phyloP scores from a whole-genome alignment of 2,113 vertebrate species.

The Trichechus manatus region DNA sequence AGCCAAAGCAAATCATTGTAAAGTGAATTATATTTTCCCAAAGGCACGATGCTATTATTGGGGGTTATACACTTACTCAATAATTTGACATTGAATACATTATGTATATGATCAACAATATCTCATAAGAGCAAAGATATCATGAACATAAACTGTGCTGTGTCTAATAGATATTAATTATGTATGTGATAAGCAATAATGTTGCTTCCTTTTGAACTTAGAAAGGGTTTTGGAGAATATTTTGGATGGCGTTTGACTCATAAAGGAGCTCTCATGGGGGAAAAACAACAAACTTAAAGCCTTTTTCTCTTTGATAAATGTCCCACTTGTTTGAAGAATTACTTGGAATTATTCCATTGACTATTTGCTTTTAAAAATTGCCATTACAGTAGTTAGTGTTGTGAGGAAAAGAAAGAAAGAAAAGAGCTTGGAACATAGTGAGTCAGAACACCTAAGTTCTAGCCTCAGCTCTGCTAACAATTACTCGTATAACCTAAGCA shows the following conservation, averaged over 20 bases:
- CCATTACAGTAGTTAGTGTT: background rate
- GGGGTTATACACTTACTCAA: constrained; percentile 24
- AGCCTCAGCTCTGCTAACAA: background rate
- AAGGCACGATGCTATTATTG: constrained; percentile 39
- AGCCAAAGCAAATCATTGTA: constrained; percentile 4
- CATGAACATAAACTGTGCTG: constrained; percentile 1
- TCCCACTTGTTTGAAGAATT: constrained; percentile 35
- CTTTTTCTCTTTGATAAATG: constrained; percentile 11
- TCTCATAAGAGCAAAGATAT: constrained; percentile 8
- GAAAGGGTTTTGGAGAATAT: background rate
- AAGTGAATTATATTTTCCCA: constrained; percentile 52
- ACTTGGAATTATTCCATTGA: constrained; percentile 36
- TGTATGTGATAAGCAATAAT: constrained; percentile 18
- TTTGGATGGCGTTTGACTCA: constrained; percentile 40
- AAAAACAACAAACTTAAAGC: background rate
- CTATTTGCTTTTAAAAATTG: constrained; percentile 6
- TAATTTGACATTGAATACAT: constrained; percentile 35
- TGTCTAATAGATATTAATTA: constrained; percentile 47
- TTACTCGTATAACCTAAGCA: background rate
- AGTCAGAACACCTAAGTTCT: background rate
- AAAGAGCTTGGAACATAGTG: background rate
- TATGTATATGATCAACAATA: constrained; percentile 5
- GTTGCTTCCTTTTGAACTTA: constrained; percentile 19
- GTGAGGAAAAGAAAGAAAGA: background rate
- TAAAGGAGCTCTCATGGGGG: background rate